Conservation (phyloP, 2,888 invertebrate genomes). For the Standfussiana lucernea region DNA sequence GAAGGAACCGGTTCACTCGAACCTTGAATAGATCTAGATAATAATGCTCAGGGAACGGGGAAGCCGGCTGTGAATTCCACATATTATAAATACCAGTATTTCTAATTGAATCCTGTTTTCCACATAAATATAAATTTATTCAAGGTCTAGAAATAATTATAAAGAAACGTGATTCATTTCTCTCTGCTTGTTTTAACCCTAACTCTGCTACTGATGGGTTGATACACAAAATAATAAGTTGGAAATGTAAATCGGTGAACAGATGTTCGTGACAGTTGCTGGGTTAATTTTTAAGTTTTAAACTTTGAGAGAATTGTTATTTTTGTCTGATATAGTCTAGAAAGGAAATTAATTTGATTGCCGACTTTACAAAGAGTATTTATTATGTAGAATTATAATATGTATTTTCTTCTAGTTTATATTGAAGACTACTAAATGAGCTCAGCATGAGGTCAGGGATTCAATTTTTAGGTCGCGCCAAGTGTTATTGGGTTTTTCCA, state of each 20-base stretch:
- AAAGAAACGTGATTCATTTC: background rate
- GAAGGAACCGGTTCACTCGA: too few species aligned
- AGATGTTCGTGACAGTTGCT: slow-evolving; percentile 67
- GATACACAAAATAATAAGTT: slow-evolving; percentile 65
- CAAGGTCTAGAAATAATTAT: background rate
- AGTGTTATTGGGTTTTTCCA: background rate
- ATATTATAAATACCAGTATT: background rate
- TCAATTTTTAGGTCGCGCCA: background rate
- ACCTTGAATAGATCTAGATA: too few species aligned
- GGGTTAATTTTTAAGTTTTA: slow-evolving; percentile 66
- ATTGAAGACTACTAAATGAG: background rate
- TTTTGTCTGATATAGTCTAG: slow-evolving; percentile 21
- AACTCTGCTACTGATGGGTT: slow-evolving; percentile 42
- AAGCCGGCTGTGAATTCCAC: too few species aligned
- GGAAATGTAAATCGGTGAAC: slow-evolving; percentile 70
- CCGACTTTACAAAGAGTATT: background rate
- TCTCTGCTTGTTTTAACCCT: slow-evolving; percentile 31
- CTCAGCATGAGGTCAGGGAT: background rate
- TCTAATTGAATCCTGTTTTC: too few species aligned
- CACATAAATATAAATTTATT: background rate
- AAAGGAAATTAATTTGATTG: slow-evolving; percentile 24
- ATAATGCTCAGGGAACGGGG: too few species aligned
- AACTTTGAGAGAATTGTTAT: slow-evolving; percentile 38
- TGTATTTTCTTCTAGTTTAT: background rate
- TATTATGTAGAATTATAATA: background rate